Base-by-base conservation (phyloP, 2,113 vertebrate genomes). In the Edolisoma coerulescens region DNA sequence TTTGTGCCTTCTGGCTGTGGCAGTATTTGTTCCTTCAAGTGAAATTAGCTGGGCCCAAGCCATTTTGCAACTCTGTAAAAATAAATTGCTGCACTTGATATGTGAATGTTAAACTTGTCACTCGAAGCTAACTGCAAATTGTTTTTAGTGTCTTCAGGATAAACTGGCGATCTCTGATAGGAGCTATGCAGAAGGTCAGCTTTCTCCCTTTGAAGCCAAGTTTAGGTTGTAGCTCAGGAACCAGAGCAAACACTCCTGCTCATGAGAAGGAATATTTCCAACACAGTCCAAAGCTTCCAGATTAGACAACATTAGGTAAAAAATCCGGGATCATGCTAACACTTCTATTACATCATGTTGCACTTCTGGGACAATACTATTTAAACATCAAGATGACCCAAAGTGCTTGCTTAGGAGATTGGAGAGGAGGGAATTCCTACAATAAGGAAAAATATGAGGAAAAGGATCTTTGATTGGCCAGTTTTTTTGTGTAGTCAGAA, bases 1-100 rank as follows among this genome's bases (percentile, higher is more conserved):
- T 97, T 97, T 96, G 73, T 95, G 97, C 96, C 95, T 97, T 93
- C 97, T 98, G 97, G 97, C 97, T 97, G 96, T 97, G 97, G 98
- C 97, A 90, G 94, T 89, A 87, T 95, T 97, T 95, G 92, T 89
- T 96, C 96, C 96, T 96, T 56, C 63, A 68, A 97, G 77, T 94
- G 91, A 97, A 97, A 97, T 93, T 71, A 96, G 79, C 80, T 98
- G 97, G 96, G 91, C 9, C 18, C 44, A 61, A 93, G 98, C 97
- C 97, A 97, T 97, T 96, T 96, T 92, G 84, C 95, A 98, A 97
- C 95, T 94, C 8, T 95, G 92, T 97, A 96, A 97, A 98, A 98
- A 98, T 97, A 96, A 97, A 98, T 97, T 84, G 95, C 96, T 94
- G 76, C 54, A 75, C 95, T 97, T 96, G 93, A 97, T 97, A 98